Conservation (phyloP, 2,888 invertebrate genomes). For the Tineola bisselliella region DNA sequence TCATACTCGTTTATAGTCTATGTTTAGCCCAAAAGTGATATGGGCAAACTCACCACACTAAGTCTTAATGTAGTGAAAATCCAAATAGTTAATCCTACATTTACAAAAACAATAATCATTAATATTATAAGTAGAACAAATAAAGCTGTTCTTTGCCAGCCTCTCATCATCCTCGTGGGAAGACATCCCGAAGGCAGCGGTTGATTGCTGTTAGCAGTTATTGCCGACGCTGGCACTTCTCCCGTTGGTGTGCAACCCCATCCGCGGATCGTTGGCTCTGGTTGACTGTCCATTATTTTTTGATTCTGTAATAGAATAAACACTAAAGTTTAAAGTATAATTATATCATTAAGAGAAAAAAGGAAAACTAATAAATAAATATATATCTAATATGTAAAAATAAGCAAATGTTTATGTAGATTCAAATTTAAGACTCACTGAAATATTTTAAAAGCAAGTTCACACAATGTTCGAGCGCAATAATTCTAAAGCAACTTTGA, state of each 20-base stretch:
- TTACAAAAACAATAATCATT: conserved; percentile 88
- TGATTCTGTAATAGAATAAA: background rate
- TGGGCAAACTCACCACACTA: conserved; percentile 78
- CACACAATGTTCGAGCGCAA: background rate
- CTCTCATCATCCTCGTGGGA: conserved; percentile 47
- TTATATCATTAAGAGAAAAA: too few species aligned
- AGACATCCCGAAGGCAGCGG: conserved; percentile 28
- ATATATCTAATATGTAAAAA: too few species aligned
- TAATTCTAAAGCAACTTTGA: background rate
- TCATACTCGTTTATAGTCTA: too few species aligned
- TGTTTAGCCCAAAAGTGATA: too few species aligned
- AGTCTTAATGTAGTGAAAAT: conserved; percentile 94
- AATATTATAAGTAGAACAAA: conserved; percentile 87
- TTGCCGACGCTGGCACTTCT: conserved; percentile 35
- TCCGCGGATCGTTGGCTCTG: conserved; percentile 33
- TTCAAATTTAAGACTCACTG: too few species aligned
- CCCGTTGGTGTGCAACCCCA: conserved; percentile 58
- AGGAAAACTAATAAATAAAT: too few species aligned
- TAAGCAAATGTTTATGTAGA: too few species aligned
- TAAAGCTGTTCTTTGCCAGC: conserved; percentile 94
- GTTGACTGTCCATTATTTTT: conserved; percentile 23
- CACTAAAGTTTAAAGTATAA: too few species aligned
- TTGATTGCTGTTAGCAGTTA: conserved; percentile 22
- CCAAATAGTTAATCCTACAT: conserved; percentile 96
- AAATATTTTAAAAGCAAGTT: background rate